Evolutionary conservation across 2,113 vertebrate genomes (phyloP), one percentile per base, ranked within the genome.

Genomic region (Zingel zingel): DNA sequence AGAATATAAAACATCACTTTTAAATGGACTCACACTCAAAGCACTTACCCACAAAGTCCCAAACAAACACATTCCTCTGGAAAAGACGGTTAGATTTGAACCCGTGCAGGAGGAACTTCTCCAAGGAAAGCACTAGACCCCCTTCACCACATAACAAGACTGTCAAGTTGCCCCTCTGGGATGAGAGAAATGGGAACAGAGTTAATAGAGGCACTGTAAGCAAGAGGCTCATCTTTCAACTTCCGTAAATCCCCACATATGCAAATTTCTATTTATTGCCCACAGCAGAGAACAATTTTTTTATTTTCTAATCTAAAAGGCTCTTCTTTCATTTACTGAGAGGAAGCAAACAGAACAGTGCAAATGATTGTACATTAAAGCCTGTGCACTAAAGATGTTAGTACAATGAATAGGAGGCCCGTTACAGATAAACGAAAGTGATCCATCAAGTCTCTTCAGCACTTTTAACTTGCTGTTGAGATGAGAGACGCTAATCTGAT

Each of bases 51-150:
- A 99, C 96, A 89, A 99, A 99, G 91, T 99, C 98, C 98, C 98
- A 99, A 83, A 99, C 95, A 92, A 99, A 99, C 84, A 99, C 94
- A 1, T 96, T 99, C 91, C 98, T 98, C 92, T 99, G 98, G 90
- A 99, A 99, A 82, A 99, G 96, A 1, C 98, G 96, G 67, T 96
- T 95, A 0, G 97, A 96, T 85, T 96, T 98, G 88, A 99, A 96
- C 10, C 98, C 97, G 0, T 99, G 97, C 89, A 99, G 96, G 86
- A 99, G 98, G 83, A 99, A 97, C 23, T 98, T 98, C 91, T 99
- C 98, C 81, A 99, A 91, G 0, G 97, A 96, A 6, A 95, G 95
- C 0, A 99, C 98, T 83, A 99, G 95, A 27, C 98, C 98, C 0
- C 94, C 97, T 82, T 99, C 98, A 47, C 98, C 98, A 81, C 98